Base-by-base conservation (phyloP, 2,113 vertebrate genomes). In the Microcebus jonahi region DNA sequence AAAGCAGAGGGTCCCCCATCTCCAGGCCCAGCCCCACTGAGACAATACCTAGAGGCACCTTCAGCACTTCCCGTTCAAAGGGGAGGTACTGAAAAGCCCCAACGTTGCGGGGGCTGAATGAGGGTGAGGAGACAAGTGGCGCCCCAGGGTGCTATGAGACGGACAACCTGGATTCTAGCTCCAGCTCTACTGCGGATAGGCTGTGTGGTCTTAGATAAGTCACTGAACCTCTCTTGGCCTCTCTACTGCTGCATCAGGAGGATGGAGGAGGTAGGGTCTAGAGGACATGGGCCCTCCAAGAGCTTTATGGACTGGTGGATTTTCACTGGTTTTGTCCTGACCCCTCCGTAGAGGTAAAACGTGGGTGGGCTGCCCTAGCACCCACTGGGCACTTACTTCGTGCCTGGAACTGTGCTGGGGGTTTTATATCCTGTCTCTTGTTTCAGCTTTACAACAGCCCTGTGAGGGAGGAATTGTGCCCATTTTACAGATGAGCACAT, bases 401-500 rank as follows among this genome's bases (percentile, higher is more conserved):
- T 57, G 4, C 15, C 80, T 76, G n/a, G 45, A 45, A 93, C 63
- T 81, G 27, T 80, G 45, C 34, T 95, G 14, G 55, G 27, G 89
- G 55, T 36, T 91, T 83, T 65, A 23, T 67, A 21, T 82, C 88
- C 31, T 80, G 18, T 87, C 36, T 77, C 39, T 65, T 81, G 45
- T 92, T 95, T 73, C 67, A 94, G 87, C n/a, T 92, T 94, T 36
- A 67, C 11, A 93, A 59, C 20, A 82, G 48, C 8, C 79, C 75
- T 59, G 17, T 48, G 61, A 94, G 53, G 36, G 90, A 88, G 65
- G 42, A 84, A 76, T 61, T 65, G 48, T 73, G 18, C 12, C 71
- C 11, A 90, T 77, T 96, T 91, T 87, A 93, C n/a, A 96, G 63
- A 95, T 71, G 57, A 90, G 1, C 29, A 92, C 53, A 53, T 20